Evolutionary conservation across 1,140 invertebrate species (phyloP), one percentile per base, ranked within the genome.

Genomic region (Heliconius hewitsoni): DNA sequence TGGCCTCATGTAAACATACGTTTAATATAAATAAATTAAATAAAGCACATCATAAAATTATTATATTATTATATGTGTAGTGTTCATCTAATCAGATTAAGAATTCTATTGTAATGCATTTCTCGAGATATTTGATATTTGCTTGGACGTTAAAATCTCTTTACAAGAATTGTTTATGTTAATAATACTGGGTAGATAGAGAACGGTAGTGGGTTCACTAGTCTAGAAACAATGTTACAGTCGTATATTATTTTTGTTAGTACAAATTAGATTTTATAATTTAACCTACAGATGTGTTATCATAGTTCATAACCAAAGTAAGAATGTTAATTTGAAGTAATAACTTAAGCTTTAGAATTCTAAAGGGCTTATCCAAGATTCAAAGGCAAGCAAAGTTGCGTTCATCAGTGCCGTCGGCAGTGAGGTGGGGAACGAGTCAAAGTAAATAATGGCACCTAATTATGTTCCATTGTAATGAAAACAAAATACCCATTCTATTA

Each of bases 401-500:
- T 66, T 66, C 60, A 66, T 66, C 60, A 66, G 60, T 66, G 60
- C 60, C 60, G 60, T 30, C 60, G 60, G 60, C 60, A 66, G 60
- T 30, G 60, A 66, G 60, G 60, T 66, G 60, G 60, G 60, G 60
- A 66, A 66, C 60, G 60, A 66, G 60, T 66, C 60, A 66, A 66
- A 66, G 60, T 66, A 66, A 66, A 66, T 66, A 66, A 66, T 66
- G 60, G 60, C 60, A 66, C 23, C 60, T 66, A 66, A 66, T 66
- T 66, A 66, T 66, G 60, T 66, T 66, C 60, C 60, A 66, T 66
- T 66, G 60, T 66, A 66, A 66, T 66, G 60, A 66, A 66, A 66
- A 66, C 60, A 66, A 66, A 66, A 66, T 66, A 27, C 27, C 27
- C 60, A 66, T 23, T 66, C 60, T 66, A n/a, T 66, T 66, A 66